Evolutionary conservation across 2,113 vertebrate species (phyloP).

Genomic region (Daphoenositta chrysoptera): DNA sequence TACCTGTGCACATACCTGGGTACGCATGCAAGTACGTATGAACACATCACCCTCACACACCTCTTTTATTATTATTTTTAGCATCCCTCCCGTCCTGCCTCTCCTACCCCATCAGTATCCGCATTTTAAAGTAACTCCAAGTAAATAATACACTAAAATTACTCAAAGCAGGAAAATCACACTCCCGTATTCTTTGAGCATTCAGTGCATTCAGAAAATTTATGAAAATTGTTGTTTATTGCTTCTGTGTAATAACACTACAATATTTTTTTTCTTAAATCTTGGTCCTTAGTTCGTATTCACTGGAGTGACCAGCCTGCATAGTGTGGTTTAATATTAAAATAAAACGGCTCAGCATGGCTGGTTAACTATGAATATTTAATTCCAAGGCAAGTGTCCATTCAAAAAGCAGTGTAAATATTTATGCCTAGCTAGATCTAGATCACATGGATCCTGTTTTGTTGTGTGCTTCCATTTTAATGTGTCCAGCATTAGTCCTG

Average conservation of each 20-base stretch:
- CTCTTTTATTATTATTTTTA: neutral
- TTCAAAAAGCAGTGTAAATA: neutral
- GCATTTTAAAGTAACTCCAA: neutral
- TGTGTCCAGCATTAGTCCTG: fast-evolving
- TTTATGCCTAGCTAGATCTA: neutral
- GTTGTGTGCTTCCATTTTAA: neutral
- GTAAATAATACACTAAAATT: neutral
- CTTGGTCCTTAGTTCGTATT: neutral
- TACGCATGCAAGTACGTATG: fast-evolving
- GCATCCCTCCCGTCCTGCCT: neutral
- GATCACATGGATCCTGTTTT: neutral
- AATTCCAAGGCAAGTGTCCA: neutral
- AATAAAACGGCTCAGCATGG: neutral
- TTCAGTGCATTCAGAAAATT: neutral
- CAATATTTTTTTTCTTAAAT: neutral
- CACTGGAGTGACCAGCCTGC: neutral
- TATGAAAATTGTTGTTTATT: neutral
- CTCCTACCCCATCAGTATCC: neutral
- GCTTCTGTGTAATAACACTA: neutral
- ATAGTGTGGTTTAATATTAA: neutral
- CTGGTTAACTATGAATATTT: neutral
- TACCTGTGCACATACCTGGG: neutral
- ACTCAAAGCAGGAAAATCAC: neutral
- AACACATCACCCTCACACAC: fast-evolving
- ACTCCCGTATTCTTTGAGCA: neutral